Evolutionary conservation across 2,888 invertebrate species (phyloP), one percentile per base, ranked within the genome.

Genomic region (Sinelater perroti): DNA sequence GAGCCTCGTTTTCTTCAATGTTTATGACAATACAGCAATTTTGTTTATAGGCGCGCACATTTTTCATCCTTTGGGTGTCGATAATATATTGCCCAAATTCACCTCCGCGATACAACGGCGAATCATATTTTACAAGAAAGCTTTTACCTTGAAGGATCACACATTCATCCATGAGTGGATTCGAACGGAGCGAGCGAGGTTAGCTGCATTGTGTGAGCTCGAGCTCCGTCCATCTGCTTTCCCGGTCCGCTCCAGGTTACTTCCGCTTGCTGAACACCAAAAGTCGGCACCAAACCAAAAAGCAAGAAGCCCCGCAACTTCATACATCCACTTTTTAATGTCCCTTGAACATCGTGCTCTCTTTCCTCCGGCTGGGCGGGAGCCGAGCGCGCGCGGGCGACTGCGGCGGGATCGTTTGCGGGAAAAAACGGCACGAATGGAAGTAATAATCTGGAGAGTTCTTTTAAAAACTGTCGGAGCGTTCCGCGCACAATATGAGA

Each of bases 201-300:
- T 55, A 42, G 33, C 45, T 60, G 60, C 47, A 64, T 64, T 64
- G 64, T 64, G 60, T 54, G 50, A 56, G 54, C 57, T 57, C 47
- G 58, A 62, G 57, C 60, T 55, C 51, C 67, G 68, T 68, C 68
- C 68, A 68, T 68, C 68, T 68, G 68, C 67, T 67, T 66, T 66
- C 62, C 65, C 60, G 79, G 82, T 81, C 71, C 78, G 77, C 51
- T 79, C 80, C 67, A 81, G 75, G 28, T 82, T 79, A 59, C 74
- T 67, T 81, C 75, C 63, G 79, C 80, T 67, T 79, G 78, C 1
- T 80, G 81, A 72, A 62, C 64, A 56, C 64, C 60, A 67, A 68
- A 67, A 66, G 62, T 65, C 63, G 57, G 60, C 56, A 51, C 58
- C 49, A 61, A 62, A 62, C 60, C 58, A 60, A 64, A 62, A 62